Base-by-base conservation (phyloP, 2,888 invertebrate species). In the Erebia epiphron region DNA sequence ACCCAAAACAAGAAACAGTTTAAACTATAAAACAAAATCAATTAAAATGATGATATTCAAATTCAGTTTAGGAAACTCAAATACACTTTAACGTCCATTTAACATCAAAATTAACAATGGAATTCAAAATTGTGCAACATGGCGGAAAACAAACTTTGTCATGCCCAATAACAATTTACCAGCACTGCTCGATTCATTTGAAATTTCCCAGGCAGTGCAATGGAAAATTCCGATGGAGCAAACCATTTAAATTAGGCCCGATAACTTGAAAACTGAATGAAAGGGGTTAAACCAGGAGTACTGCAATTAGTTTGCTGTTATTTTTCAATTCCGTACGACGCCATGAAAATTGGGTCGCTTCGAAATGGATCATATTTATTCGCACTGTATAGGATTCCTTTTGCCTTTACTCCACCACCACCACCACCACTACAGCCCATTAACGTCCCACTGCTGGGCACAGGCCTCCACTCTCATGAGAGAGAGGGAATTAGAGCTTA, bases 241-340 rank as follows among this genome's bases (percentile, higher is more conserved):
- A 85, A 90, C 91, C 86, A 87, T 91, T 92, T 91, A 92, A 92
- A 92, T 92, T 91, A 91, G 88, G 86, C 83, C 79, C 88, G 88
- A 89, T 90, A 90, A 91, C 91, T 92, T 87, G 89, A 86, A 86
- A 90, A 88, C 84, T 84, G 84, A 89, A 89, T 86, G 89, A 86
- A 92, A 91, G 84, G 91, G 91, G 91, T 89, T 91, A 87, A 85
- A 86, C 85, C 88, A 86, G 87, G 86, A 90, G 89, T 87, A 83
- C 80, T 87, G 91, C 92, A 93, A 93, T 93, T 92, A 92, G 90
- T 87, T 90, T 86, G 89, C 89, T 92, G 92, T 92, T 92, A 92
- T 92, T 92, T 92, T 92, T 92, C 85, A 84, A 91, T 92, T 92
- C 79, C 87, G 80, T 78, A 83, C 85, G 78, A 74, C 56, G 56